Conservation (phyloP, 2,113 vertebrate genomes). For the Lipophrys pholis region DNA sequence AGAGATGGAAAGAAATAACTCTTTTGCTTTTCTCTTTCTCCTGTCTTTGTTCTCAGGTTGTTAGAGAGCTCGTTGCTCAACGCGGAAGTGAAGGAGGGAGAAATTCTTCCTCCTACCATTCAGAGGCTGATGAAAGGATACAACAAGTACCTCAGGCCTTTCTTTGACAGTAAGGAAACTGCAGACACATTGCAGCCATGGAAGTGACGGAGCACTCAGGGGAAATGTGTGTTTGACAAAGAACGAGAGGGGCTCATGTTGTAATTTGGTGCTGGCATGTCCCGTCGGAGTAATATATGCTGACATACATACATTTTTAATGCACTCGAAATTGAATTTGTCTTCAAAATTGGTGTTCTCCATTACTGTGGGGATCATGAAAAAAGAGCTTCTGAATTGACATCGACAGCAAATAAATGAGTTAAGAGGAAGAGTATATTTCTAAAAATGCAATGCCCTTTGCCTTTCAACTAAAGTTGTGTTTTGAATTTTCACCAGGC, state of each 20-base stretch:
- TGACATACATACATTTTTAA: constrained; percentile 40
- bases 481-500: constrained; percentile 13
- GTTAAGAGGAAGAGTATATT: too few relatives aligned
- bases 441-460: too few relatives aligned
- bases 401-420: too few relatives aligned
- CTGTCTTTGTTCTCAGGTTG: constrained; percentile 74
- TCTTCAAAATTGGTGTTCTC: constrained; percentile 4
- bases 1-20: constrained; percentile 3
- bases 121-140: constrained; percentile 94
- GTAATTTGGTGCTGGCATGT: constrained; percentile 15
- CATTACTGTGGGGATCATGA: background rate
- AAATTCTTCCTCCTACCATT: constrained; percentile 91
- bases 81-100: constrained; percentile 85
- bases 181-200: constrained; percentile 46
- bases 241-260: constrained; percentile 10
- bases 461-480: background rate
- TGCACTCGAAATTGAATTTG: constrained; percentile 15
- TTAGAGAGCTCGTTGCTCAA: constrained; percentile 78
- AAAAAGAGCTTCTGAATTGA: background rate
- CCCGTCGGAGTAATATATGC: constrained; percentile 19
- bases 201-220: constrained; percentile 39
- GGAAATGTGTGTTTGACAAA: constrained; percentile 36
- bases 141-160: constrained; percentile 93
- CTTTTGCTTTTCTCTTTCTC: constrained; percentile 17
- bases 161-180: constrained; percentile 89